Base-by-base conservation (phyloP, 1,140 invertebrate genomes). In the Phortica variegata region DNA sequence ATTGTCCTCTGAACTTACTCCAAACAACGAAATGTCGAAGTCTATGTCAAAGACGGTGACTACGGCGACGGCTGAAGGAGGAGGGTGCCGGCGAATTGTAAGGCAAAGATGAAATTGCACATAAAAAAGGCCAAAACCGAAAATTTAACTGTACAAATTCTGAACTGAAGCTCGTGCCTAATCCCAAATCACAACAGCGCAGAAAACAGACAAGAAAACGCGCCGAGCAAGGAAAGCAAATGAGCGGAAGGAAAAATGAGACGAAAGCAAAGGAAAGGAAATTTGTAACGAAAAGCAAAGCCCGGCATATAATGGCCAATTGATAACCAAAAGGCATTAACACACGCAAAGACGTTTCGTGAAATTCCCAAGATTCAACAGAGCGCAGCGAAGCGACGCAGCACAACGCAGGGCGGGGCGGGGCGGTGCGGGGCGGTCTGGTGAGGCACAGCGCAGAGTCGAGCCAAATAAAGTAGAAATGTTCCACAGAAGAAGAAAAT, bases 271-370 rank as follows among this genome's bases (percentile, higher is more conserved):
- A 26, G 23, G 23, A 26, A 26, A 26, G 5, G 23, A 26, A 26
- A 26, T 63, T 53, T 68, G 63, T 69, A 52, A 65, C 59, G 62
- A 66, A 57, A 60, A 50, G 45, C 33, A 34, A 34, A 49, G 48
- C 52, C 60, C 47, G 56, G 60, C 63, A 56, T 58, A 68, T 68
- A 68, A 68, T 68, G 63, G 63, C 60, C 63, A 68, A 68, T 68
- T 68, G 63, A 68, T 68, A 68, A 63, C 63, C 63, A 68, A 68
- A 68, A 68, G 63, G 63, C 63, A 68, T 68, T 68, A 68, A 63
- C 63, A 68, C 63, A 63, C 63, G 23, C 60, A 68, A 60, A 61
- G 54, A 26, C 5, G 23, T 26, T 26, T 5, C 5, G 23, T 26
- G 42, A 68, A 68, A 68, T 68, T 68, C 65, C 63, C 63, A 37